Conservation (phyloP, 2,888 invertebrate genomes). For the Polydrusus tereticollis region DNA sequence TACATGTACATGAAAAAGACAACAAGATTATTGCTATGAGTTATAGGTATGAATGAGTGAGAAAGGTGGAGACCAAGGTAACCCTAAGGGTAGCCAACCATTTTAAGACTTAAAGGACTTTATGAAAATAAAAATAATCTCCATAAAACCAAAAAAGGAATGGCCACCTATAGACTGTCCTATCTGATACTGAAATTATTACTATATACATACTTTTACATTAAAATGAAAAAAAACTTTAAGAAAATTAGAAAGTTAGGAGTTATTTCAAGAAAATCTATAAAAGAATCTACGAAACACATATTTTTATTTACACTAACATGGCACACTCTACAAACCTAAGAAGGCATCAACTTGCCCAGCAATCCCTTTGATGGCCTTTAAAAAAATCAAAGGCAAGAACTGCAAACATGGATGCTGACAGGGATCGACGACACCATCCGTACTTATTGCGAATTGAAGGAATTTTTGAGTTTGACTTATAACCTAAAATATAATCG, state of each 20-base stretch:
- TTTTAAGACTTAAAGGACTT: too few relatives aligned
- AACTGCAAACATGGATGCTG: conserved; percentile 89
- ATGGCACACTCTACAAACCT: conserved; percentile 75
- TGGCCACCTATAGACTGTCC: too few relatives aligned
- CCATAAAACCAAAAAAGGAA: too few relatives aligned
- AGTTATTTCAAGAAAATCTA: conserved; percentile 3
- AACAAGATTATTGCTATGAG: neutral
- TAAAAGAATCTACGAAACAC: conserved; percentile 4
- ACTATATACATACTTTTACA: too few relatives aligned
- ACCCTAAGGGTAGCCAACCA: too few relatives aligned
- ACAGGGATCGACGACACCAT: conserved; percentile 87
- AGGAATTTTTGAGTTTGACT: conserved; percentile 81
- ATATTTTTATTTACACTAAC: conserved; percentile 4
- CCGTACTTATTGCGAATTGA: conserved; percentile 83
- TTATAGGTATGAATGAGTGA: neutral
- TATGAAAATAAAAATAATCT: too few relatives aligned
- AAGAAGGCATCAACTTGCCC: conserved; percentile 96
- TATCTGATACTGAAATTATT: too few relatives aligned
- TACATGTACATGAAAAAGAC: conserved; percentile 48
- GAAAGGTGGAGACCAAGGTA: neutral
- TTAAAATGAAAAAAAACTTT: neutral
- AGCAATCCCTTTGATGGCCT: conserved; percentile 93
- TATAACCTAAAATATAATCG: conserved; percentile 61
- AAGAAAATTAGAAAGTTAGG: conserved; percentile 21
- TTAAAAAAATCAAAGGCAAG: conserved; percentile 90